Conservation (phyloP, 2,888 invertebrate species). For the Sesia apiformis region DNA sequence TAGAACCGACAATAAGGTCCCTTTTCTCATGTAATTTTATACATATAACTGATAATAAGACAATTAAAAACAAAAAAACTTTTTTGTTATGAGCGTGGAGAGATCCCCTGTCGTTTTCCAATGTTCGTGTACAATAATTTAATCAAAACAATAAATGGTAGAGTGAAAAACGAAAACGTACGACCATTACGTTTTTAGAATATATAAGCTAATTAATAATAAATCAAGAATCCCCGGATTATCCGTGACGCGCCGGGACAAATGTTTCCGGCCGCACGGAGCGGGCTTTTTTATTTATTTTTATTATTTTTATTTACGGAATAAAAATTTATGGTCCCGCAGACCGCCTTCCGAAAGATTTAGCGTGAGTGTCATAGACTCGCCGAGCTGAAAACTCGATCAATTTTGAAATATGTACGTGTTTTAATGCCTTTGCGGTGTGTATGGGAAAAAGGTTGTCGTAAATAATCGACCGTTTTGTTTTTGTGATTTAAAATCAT, state of each 20-base stretch:
- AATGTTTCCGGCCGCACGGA: conserved; percentile 64
- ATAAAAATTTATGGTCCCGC: conserved; percentile 63
- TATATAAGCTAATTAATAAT: conserved; percentile 67
- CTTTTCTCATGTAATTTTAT: too few species aligned
- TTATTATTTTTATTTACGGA: conserved; percentile 70
- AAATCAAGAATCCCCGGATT: conserved; percentile 64
- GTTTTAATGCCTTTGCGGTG: conserved; percentile 55
- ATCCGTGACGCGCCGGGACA: conserved; percentile 62
- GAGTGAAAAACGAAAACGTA: not conserved
- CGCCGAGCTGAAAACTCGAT: conserved; percentile 53
- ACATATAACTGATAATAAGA: too few species aligned
- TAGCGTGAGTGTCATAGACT: conserved; percentile 69
- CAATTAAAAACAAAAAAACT: too few species aligned
- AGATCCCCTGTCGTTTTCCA: too few species aligned
- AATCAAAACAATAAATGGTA: not conserved
- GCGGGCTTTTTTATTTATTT: conserved; percentile 55
- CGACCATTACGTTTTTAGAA: conserved; percentile 14
- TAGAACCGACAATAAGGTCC: too few species aligned
- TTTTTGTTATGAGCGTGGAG: too few species aligned
- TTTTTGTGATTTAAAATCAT: conserved; percentile 7
- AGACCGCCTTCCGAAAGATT: conserved; percentile 71
- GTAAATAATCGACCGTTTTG: conserved; percentile 45
- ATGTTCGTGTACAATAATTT: not conserved
- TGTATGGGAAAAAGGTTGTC: conserved; percentile 37
- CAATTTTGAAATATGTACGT: conserved; percentile 61